phyloP scores from a whole-genome alignment of 2,888 invertebrate genomes.

The Chrysolina americana region DNA sequence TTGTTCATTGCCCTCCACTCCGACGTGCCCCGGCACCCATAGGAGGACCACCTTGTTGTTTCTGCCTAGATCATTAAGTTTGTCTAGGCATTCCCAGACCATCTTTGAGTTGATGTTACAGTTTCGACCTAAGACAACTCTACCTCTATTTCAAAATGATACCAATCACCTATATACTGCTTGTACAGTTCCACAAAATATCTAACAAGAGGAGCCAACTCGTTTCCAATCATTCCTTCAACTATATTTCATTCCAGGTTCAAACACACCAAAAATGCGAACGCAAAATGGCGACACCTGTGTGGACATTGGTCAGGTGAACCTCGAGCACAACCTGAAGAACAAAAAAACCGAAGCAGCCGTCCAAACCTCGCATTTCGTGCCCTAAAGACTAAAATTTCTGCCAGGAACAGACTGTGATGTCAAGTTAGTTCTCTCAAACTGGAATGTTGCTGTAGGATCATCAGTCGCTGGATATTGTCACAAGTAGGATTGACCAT shows the following conservation, averaged over 20 bases:
- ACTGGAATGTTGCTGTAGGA: conserved; percentile 66
- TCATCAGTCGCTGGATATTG: conserved; percentile 71
- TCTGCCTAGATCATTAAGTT: too few species aligned
- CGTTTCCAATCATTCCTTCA: too few species aligned
- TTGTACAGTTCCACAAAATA: too few species aligned
- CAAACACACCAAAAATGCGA: conserved; percentile 58
- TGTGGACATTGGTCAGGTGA: conserved; percentile 65
- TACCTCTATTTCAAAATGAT: too few species aligned
- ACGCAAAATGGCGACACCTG: conserved; percentile 60
- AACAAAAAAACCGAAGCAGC: conserved; percentile 64
- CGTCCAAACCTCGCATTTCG: conserved; percentile 70
- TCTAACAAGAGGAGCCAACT: too few species aligned
- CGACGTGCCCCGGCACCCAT: too few species aligned
- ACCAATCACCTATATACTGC: too few species aligned
- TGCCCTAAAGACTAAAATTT: conserved; percentile 73
- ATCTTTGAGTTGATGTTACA: too few species aligned
- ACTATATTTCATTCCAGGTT: conserved; percentile 44
- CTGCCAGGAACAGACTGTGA: conserved; percentile 69
- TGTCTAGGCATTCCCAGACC: too few species aligned
- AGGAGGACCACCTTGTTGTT: too few species aligned
- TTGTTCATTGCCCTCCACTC: too few species aligned
- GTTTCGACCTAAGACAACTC: too few species aligned
- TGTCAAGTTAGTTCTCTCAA: conserved; percentile 64
- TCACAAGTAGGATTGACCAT: conserved; percentile 76
- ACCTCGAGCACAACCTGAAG: conserved; percentile 62